Percentiles rank a stretch among this genome's conserved stretches.
These are phyloP conservation scores for Willowsia nigromaculata DNA, from an alignment of 2,888 invertebrate species.

Conservation along the genomic window DNA sequence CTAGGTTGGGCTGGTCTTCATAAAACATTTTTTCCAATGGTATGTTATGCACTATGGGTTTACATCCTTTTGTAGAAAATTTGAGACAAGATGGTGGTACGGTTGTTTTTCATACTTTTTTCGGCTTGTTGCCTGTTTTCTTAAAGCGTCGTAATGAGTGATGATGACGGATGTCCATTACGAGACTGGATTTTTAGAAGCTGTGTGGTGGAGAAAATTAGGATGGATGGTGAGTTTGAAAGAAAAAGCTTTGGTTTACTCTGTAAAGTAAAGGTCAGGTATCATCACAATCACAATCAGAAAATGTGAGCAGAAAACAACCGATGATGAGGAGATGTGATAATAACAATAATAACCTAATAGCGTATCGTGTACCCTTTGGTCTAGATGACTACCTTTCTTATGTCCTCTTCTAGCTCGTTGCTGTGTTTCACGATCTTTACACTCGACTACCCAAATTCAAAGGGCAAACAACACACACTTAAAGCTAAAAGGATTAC, in stretches of 20 bases:
- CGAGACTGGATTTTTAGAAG: background rate
- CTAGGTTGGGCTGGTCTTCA: too few species aligned
- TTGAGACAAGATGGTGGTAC: too few species aligned
- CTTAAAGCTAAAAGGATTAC: background rate
- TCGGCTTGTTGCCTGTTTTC: background rate
- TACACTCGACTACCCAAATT: slow-evolving; percentile 25
- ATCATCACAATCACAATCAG: background rate
- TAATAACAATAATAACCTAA: slow-evolving; percentile 38
- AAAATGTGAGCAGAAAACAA: slow-evolving; percentile 8
- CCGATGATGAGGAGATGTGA: slow-evolving; percentile 29
- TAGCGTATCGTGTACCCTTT: background rate
- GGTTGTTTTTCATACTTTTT: background rate
- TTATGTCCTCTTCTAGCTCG: background rate
- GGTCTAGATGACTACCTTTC: slow-evolving; percentile 2
- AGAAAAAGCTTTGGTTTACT: background rate
- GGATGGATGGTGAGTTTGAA: background rate
- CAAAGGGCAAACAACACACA: slow-evolving; percentile 18
- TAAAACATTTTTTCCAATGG: too few species aligned
- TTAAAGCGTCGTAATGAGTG: slow-evolving; percentile 11
- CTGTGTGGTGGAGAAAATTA: background rate
- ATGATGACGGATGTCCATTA: slow-evolving; percentile 10
- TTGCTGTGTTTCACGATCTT: background rate
- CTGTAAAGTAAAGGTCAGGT: background rate
- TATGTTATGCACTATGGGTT: too few species aligned
- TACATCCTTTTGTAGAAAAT: too few species aligned